A percentile compares a stretch with the other conserved stretches of the same genome.
phyloP scores from a whole-genome alignment of 1,140 invertebrate genomes.

The Pseudomyrmex cubaensis region DNA sequence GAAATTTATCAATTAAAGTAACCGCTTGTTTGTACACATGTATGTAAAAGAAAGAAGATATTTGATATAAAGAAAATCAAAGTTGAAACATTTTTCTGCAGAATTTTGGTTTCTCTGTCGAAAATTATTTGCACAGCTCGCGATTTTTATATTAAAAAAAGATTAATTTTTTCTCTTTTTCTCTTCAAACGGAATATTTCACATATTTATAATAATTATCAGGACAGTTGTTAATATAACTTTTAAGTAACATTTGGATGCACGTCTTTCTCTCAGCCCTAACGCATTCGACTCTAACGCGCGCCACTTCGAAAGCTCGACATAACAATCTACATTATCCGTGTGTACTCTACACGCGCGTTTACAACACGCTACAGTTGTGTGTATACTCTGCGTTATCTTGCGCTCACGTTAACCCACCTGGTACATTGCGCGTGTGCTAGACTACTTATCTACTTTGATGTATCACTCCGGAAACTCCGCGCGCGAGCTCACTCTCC shows the following conservation, averaged over 20 bases:
- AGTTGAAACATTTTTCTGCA: no score
- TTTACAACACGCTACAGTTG: conserved; percentile 45
- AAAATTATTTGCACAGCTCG: no score
- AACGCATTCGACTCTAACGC: conserved; percentile 18
- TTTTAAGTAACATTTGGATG: conserved; percentile 40
- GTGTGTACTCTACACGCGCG: conserved; percentile 38
- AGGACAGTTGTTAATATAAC: conserved; percentile 26
- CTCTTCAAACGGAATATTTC: no score
- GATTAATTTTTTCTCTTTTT: no score
- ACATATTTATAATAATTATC: no score
- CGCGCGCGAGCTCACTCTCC: conserved; percentile 48
- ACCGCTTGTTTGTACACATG: no score
- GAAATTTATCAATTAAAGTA: no score
- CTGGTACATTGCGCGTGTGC: conserved; percentile 48
- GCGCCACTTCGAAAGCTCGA: conserved; percentile 46
- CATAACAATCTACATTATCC: conserved; percentile 63
- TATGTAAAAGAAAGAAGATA: no score
- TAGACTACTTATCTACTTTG: conserved; percentile 69
- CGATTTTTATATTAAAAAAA: no score
- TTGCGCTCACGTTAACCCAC: conserved; percentile 58
- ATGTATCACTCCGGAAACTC: conserved; percentile 72
- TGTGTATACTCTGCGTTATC: conserved; percentile 65
- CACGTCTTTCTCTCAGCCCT: conserved; percentile 15
- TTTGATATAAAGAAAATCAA: no score
- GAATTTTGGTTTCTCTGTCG: no score